Evolutionary conservation across 2,797 vertebrate genomes (phyloP).

Genomic region (Protonibea diacanthus): DNA sequence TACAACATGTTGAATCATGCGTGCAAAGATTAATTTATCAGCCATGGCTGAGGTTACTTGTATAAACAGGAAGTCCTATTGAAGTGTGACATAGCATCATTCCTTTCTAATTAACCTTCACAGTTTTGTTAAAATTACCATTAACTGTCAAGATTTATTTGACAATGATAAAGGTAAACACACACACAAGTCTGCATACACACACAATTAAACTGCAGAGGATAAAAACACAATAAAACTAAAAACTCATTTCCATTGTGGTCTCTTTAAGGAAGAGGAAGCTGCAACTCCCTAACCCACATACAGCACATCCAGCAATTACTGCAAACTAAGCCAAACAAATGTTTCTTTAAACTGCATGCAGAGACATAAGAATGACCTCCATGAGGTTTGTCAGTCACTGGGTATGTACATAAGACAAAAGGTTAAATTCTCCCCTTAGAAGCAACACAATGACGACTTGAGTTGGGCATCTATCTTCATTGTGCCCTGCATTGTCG

Average conservation of each 20-base stretch:
- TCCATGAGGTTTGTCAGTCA: not conserved
- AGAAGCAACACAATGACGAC: not conserved
- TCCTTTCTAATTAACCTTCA: not conserved
- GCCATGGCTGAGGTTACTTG: not conserved
- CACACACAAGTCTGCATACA: not conserved
- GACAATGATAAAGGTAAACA: slow-evolving; percentile 8
- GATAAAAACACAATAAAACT: slow-evolving; percentile 2
- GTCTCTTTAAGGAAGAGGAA: not conserved
- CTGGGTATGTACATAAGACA: not conserved
- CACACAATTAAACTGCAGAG: not conserved
- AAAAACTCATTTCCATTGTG: not conserved
- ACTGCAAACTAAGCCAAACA: not conserved
- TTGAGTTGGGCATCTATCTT: not conserved
- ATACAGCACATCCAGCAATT: not conserved
- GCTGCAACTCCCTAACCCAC: slow-evolving; percentile 5
- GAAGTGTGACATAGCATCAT: not conserved
- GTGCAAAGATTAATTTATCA: not conserved
- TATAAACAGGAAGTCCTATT: slow-evolving; percentile 3
- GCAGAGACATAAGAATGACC: not conserved
- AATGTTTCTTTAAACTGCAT: not conserved
- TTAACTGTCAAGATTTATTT: not conserved
- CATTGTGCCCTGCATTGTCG: not conserved
- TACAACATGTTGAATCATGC: not conserved
- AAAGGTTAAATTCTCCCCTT: not conserved
- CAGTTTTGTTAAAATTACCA: not conserved